Conservation (phyloP, 2,113 vertebrate genomes). For the Mandrillus leucophaeus region DNA sequence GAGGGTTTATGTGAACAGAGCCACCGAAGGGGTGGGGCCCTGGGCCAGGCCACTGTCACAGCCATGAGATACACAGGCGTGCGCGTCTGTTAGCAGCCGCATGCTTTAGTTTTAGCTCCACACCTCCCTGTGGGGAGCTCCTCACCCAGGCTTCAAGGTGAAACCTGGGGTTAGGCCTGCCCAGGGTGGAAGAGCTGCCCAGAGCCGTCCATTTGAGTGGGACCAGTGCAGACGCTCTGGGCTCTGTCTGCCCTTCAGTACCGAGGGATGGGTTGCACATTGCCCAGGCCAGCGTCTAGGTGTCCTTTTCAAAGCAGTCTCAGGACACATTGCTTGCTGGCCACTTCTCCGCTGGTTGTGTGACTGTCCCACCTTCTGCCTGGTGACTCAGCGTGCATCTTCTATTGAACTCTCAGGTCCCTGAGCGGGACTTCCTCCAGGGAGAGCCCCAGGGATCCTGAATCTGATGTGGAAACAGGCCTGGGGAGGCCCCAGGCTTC, state of each 20-base stretch:
- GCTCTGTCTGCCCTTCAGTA: background rate
- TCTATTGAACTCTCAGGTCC: background rate
- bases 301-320: background rate
- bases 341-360: background rate
- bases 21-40: fast-evolving
- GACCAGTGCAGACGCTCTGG: background rate
- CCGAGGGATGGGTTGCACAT: fast-evolving
- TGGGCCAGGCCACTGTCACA: fast-evolving
- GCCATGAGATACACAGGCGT: fast-evolving
- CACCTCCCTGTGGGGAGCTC: background rate
- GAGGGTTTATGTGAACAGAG: background rate
- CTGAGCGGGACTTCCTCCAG: background rate
- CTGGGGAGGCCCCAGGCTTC: background rate
- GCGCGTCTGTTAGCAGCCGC: background rate
- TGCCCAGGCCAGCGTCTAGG: background rate
- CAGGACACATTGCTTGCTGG: background rate
- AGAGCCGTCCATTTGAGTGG: background rate
- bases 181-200: background rate
- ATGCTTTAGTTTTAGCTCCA: background rate
- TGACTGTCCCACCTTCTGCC: no score
- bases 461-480: background rate
- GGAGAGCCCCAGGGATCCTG: background rate
- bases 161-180: background rate
- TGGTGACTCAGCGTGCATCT: background rate
- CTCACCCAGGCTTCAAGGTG: background rate